Conservation (phyloP, 2,113 vertebrate genomes). For the Mormoops blainvillei region DNA sequence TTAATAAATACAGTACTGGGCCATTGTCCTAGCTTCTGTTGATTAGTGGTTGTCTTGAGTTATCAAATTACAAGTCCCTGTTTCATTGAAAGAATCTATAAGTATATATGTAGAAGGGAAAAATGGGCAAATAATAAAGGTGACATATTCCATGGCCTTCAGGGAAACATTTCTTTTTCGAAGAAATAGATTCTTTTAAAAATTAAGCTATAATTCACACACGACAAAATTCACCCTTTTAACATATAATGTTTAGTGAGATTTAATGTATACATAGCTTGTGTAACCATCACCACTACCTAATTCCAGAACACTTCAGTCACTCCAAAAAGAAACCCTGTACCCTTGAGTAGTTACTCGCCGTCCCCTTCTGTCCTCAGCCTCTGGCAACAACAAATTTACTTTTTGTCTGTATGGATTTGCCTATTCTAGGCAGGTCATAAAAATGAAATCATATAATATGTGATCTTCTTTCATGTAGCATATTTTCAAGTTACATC, state of each 20-base stretch:
- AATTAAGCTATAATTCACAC: neutral
- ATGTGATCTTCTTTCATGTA: neutral
- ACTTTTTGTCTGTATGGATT: neutral
- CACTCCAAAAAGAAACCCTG: neutral
- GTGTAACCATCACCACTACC: neutral
- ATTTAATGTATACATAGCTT: neutral
- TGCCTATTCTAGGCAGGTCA: neutral
- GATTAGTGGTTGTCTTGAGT: neutral
- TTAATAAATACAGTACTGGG: neutral
- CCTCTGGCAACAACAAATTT: neutral
- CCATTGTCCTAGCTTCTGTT: neutral
- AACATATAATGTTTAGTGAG: neutral
- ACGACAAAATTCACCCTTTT: neutral
- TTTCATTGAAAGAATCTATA: neutral
- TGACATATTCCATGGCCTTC: neutral
- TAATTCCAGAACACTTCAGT: neutral
- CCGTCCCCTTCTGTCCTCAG: neutral
- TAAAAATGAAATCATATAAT: neutral
- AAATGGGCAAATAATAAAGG: neutral
- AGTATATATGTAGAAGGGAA: neutral
- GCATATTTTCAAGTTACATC: neutral
- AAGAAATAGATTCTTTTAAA: neutral
- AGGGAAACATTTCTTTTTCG: neutral
- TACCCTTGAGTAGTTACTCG: neutral
- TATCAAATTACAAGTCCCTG: neutral